Conservation (phyloP, 1,140 invertebrate species). For the Cardiocondyla obscurior region DNA sequence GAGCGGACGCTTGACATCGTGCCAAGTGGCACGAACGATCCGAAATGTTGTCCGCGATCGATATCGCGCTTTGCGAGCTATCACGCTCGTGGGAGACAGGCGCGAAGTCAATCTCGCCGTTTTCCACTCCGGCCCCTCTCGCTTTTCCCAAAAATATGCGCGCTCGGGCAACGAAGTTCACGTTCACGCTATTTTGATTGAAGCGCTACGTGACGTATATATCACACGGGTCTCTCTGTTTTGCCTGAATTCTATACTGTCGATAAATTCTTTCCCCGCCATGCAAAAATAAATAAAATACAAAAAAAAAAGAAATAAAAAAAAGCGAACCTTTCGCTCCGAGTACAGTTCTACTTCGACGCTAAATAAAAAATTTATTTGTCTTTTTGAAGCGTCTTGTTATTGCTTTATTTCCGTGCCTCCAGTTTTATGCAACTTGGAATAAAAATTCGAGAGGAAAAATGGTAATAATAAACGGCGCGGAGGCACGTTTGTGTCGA, state of each 20-base stretch:
- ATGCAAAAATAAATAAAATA: no score
- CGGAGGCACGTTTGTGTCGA: background rate
- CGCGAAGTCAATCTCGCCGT: constrained; percentile 25
- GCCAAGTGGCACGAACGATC: constrained; percentile 72
- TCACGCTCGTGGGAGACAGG: background rate
- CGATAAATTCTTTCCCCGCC: background rate
- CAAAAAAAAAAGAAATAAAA: no score
- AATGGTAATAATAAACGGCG: background rate
- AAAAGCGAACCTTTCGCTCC: no score
- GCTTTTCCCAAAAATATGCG: constrained; percentile 27
- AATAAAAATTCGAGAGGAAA: background rate
- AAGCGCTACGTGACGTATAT: background rate
- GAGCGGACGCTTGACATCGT: constrained; percentile 61
- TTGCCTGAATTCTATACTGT: background rate
- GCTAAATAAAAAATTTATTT: background rate
- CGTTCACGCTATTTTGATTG: background rate
- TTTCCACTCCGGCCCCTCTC: background rate
- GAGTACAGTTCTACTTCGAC: background rate
- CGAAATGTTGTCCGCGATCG: constrained; percentile 59
- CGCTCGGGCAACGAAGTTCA: constrained; percentile 7
- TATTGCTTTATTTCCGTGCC: background rate
- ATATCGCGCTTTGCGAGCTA: constrained; percentile 42
- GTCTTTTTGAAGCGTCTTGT: background rate
- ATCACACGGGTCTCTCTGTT: background rate
- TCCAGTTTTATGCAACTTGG: background rate